These are phyloP conservation scores for Micropoecilia bifurca DNA, from an alignment of 2,797 vertebrate genomes.

Conservation along the genomic window DNA sequence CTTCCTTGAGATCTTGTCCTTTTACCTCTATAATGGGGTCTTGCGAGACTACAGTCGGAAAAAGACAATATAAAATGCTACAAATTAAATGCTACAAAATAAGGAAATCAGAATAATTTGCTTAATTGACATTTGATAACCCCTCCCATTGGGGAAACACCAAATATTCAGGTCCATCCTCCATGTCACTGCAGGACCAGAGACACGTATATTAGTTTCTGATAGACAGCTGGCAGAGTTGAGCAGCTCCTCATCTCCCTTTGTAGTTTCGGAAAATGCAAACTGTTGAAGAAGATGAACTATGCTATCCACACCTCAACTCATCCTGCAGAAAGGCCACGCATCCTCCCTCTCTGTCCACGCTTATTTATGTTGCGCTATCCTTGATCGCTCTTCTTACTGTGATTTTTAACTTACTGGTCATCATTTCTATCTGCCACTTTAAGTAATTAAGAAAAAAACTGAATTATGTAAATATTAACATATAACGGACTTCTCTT, in stretches of 20 bases:
- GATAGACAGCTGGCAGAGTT: neutral
- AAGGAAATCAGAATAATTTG: neutral
- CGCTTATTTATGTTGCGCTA: constrained; percentile 7
- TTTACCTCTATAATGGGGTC: neutral
- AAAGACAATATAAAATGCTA: neutral
- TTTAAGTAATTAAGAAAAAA: constrained; percentile 12
- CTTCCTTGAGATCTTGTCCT: neutral
- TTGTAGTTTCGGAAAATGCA: neutral
- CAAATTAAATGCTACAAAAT: neutral
- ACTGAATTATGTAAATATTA: neutral
- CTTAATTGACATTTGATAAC: neutral
- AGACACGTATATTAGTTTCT: neutral
- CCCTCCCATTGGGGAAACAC: neutral
- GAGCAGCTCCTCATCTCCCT: neutral
- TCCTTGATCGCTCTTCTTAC: constrained; percentile 11
- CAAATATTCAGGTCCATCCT: no score
- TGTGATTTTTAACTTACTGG: constrained; percentile 24
- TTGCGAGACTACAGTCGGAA: neutral
- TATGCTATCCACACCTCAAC: neutral
- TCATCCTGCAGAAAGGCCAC: constrained; percentile 6
- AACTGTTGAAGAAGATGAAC: neutral
- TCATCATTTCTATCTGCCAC: constrained; percentile 24
- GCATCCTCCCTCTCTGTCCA: neutral
- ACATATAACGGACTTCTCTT: neutral
- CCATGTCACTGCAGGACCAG: neutral